A percentile compares a stretch with the other conserved stretches of the same genome.
Conservation (phyloP, 2,113 vertebrate genomes). For the Copsychus sechellarum region DNA sequence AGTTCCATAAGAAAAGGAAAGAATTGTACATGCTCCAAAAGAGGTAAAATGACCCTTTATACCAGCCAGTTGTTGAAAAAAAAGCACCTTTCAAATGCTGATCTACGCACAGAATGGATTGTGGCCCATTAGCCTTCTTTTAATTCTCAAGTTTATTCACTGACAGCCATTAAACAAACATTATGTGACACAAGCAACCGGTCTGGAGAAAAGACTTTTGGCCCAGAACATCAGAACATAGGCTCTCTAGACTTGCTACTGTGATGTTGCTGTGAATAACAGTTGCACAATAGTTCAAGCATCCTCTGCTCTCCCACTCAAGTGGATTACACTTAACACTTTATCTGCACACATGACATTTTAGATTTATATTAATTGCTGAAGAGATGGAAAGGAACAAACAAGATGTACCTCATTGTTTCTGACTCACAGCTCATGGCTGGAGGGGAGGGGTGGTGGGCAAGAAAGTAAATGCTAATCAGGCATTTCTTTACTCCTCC, state of each 20-base stretch:
- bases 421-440: background rate
- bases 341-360: background rate
- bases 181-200: background rate
- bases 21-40: background rate
- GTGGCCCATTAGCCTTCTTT: background rate
- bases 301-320: background rate
- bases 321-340: background rate
- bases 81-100: background rate
- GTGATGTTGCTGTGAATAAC: background rate
- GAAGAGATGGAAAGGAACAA: background rate
- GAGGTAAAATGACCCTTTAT: background rate
- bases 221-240: background rate
- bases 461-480: background rate
- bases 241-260: background rate
- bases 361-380: background rate
- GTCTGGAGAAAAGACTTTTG: background rate
- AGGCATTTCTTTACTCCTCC: background rate
- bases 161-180: background rate
- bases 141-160: background rate
- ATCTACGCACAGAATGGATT: background rate
- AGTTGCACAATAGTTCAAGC: background rate
- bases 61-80: background rate
- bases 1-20: background rate
- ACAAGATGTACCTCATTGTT: background rate
- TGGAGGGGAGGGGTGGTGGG: accelerated